These are phyloP conservation scores for Grantiella picta DNA, from an alignment of 2,113 vertebrate species.

Conservation along the genomic window DNA sequence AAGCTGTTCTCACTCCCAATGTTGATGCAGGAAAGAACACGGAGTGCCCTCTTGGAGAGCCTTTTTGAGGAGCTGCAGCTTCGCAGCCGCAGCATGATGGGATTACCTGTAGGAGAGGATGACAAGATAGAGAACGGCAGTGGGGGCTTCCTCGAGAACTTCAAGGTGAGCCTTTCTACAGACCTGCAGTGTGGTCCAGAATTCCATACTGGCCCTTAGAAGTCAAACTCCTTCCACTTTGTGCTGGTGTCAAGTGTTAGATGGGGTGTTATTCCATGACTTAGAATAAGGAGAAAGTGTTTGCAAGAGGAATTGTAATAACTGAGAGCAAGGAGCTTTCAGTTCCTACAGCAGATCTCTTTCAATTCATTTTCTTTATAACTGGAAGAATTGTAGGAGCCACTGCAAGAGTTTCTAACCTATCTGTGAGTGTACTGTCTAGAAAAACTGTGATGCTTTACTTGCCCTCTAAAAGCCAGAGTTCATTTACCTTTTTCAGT, in stretches of 20 bases:
- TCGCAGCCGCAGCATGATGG: conserved; percentile 85
- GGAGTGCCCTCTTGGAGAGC: conserved; percentile 84
- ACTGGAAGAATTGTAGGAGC: background rate
- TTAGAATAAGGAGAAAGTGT: background rate
- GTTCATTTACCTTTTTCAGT: background rate
- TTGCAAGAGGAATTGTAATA: background rate
- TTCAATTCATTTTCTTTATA: background rate
- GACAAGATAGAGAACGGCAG: conserved; percentile 75
- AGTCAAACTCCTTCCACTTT: background rate
- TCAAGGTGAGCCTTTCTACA: conserved; percentile 78
- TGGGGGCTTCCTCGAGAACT: conserved; percentile 90
- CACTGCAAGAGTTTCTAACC: background rate
- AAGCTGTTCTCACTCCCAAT: background rate
- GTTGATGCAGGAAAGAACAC: conserved; percentile 80
- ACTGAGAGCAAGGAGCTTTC: background rate
- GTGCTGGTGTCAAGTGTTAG: background rate
- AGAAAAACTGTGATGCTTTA: background rate
- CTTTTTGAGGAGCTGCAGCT: conserved; percentile 81
- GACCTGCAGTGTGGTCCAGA: background rate
- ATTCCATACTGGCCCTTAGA: background rate
- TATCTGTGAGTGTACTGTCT: background rate
- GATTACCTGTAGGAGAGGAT: conserved; percentile 63
- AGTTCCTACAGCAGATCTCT: background rate
- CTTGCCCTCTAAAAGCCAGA: background rate
- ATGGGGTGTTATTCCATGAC: background rate